Base-by-base conservation (phyloP, 2,888 invertebrate species). In the Cheilosia impressa region DNA sequence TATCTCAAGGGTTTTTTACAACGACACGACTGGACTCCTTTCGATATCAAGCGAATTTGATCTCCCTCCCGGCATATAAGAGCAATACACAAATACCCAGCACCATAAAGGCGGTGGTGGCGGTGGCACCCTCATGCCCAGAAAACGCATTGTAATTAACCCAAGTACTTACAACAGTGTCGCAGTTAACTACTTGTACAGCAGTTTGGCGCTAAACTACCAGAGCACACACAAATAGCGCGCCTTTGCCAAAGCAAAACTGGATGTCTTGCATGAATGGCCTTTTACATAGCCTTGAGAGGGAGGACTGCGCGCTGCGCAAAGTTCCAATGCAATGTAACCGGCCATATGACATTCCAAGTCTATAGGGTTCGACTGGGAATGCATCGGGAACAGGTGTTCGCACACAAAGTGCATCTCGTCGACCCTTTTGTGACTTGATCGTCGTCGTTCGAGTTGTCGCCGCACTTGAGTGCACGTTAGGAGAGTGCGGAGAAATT, bases 131-230 rank as follows among this genome's bases (percentile, higher is more conserved):
- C 85, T 80, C 81, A 85, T 55, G 76, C 71, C 58, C 66, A 68
- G 62, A 58, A 72, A 81, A 76, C 76, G 81, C 76, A 77, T 85
- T 81, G 85, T 81, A 81, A 85, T 85, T 85, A 85, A 77, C 66
- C 81, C 71, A 81, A 77, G 85, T 85, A 85, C 85, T 85, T 85
- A 87, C 87, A 82, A 82, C 82, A 82, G 87, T 87, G 87, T 87
- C 87, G 87, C 87, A 87, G 77, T 87, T 87, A 87, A 87, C 87
- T 82, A 87, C 87, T 87, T 87, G 87, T 87, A 87, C 87, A 87
- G 63, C 87, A 82, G 82, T 87, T 87, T 82, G 87, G 87, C 87
- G 87, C 82, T 87, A 87, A 87, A 82, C 87, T 73, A 87, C 87
- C 81, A 81, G 81, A 53, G 62, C 68, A 71, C 65, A 69, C 75